These are phyloP conservation scores for Deilephila elpenor DNA, from an alignment of 2,888 invertebrate genomes.

Conservation along the genomic window DNA sequence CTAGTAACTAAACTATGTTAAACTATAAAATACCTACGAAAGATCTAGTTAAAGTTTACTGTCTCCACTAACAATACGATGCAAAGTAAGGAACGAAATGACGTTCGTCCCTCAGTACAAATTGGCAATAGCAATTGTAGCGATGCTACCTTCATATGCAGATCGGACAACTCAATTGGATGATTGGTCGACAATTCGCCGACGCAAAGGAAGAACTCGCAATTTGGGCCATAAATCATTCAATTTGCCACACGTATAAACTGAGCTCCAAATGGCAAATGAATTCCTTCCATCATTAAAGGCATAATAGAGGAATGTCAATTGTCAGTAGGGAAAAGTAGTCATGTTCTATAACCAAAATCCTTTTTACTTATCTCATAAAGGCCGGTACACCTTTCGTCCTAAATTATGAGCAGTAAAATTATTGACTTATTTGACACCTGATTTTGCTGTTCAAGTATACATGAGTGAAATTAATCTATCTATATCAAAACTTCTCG, in stretches of 20 bases:
- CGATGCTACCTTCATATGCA: constrained; percentile 33
- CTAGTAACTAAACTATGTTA: too few species aligned
- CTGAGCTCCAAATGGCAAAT: neutral
- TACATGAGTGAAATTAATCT: too few species aligned
- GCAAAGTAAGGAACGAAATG: neutral
- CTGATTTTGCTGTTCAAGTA: too few species aligned
- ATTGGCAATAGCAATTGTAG: neutral
- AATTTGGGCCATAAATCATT: constrained; percentile 6
- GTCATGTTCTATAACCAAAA: too few species aligned
- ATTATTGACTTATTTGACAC: too few species aligned
- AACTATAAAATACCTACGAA: too few species aligned
- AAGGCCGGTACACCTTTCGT: too few species aligned
- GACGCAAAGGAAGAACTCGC: neutral
- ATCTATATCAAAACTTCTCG: too few species aligned
- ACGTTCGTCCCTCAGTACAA: neutral
- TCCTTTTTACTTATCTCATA: too few species aligned
- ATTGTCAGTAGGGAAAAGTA: too few species aligned
- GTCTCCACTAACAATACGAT: neutral
- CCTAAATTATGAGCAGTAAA: too few species aligned
- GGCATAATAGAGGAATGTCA: neutral
- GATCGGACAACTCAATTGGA: constrained; percentile 56
- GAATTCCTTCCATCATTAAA: neutral
- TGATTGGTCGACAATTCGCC: constrained; percentile 52
- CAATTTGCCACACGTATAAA: constrained; percentile 14
- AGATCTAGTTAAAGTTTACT: neutral